Evolutionary conservation across 1,140 invertebrate genomes (phyloP), one percentile per base, ranked within the genome.

Genomic region (Drosophila nasuta): DNA sequence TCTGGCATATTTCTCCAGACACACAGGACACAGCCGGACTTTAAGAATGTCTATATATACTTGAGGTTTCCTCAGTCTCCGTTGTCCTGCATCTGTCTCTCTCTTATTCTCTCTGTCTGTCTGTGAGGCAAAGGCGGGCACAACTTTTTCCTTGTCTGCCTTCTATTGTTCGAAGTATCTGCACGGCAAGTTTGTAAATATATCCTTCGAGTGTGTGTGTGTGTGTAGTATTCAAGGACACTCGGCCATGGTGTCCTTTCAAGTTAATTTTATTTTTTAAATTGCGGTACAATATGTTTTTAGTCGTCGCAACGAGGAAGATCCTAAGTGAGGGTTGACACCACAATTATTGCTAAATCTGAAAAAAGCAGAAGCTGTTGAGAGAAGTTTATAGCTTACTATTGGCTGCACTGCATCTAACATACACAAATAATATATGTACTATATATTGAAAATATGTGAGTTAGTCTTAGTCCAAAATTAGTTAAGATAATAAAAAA

Each of bases 221-320:
- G 38, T 54, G 33, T 63, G 46, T 75, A 66, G 52, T 69, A 62
- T 51, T 41, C 77, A 69, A 80, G 77, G 73, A 83, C 63, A 66
- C 48, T 46, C 62, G 63, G 38, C 65, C 57, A 56, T 66, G 80
- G 72, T 71, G 65, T 57, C 38, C 57, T 60, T 78, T 75, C 80
- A 33, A 88, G 73, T 83, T 80, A 77, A 83, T 83, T 88, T 83
- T 89, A 81, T 83, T 83, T 89, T 72, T 72, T 75, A 88, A 83
- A 81, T 80, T 74, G 74, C 67, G 51, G 67, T 57, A 75, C 85
- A 87, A 87, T 87, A 83, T 88, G 83, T 73, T 81, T 59, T 46
- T 17, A 60, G 38, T 75, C 66, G 54, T 80, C 59, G 67, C 45
- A 79, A 65, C 66, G 72, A 54, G 67, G 60, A 49, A 62, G 48